phyloP scores from a whole-genome alignment of 2,888 invertebrate genomes.

The Gari tellinella region DNA sequence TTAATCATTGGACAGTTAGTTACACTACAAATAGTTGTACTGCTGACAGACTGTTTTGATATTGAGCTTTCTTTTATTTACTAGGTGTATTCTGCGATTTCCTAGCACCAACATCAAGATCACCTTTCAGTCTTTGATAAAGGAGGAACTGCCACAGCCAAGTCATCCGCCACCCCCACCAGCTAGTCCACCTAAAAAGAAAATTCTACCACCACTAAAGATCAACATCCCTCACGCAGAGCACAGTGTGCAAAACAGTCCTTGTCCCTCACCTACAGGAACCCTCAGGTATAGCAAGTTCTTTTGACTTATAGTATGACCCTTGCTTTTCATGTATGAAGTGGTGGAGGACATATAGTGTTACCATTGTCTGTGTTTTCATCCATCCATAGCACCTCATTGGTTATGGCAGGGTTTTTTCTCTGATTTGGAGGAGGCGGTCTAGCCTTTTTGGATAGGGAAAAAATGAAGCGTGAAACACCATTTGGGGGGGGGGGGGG shows the following conservation, averaged over 20 bases:
- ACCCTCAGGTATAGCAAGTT: conserved; percentile 81
- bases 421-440: no score
- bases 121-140: conserved; percentile 95
- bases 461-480: no score
- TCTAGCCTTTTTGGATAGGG: no score
- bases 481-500: no score
- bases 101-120: conserved; percentile 98
- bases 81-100: conserved; percentile 97
- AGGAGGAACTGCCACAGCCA: conserved; percentile 85
- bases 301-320: neutral
- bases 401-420: no score
- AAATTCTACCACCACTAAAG: conserved; percentile 89
- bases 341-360: neutral
- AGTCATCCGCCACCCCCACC: conserved; percentile 61
- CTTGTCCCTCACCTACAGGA: conserved; percentile 84
- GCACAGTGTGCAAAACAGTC: conserved; percentile 87
- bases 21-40: no score
- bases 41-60: no score
- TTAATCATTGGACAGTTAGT: no score
- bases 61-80: no score
- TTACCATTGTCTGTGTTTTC: neutral
- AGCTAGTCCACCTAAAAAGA: conserved; percentile 67
- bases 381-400: no score
- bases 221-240: conserved; percentile 89
- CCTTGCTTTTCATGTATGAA: no score